Conservation (phyloP, 2,888 invertebrate species). For the Psococerastis gibbosa region DNA sequence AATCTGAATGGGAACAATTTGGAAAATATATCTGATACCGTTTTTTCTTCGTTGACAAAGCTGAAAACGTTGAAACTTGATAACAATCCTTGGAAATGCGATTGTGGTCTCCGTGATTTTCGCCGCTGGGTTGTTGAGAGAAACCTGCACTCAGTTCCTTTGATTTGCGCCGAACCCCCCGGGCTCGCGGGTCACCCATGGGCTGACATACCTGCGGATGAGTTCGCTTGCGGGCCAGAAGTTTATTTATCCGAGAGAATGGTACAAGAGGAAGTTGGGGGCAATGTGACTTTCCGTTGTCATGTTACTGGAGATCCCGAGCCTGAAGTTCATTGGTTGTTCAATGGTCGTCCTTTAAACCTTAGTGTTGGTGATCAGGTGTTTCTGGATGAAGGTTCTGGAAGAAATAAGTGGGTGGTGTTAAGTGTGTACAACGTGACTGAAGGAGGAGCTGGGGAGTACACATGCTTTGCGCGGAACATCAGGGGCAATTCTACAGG, state of each 20-base stretch:
- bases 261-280: slow-evolving; percentile 57
- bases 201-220: slow-evolving; percentile 52
- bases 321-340: slow-evolving; percentile 64
- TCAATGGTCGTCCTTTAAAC: slow-evolving; percentile 47
- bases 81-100: slow-evolving; percentile 80
- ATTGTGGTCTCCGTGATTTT: slow-evolving; percentile 67
- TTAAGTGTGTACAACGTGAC: slow-evolving; percentile 66
- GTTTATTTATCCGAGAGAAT: slow-evolving; percentile 31
- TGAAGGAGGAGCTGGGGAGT: slow-evolving; percentile 64
- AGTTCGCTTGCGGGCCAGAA: slow-evolving; percentile 67
- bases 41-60: slow-evolving; percentile 50
- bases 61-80: slow-evolving; percentile 64
- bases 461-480: slow-evolving; percentile 62
- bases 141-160: slow-evolving; percentile 54
- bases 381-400: slow-evolving; percentile 24
- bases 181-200: slow-evolving; percentile 49
- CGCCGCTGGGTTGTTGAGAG: slow-evolving; percentile 66
- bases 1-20: slow-evolving; percentile 67
- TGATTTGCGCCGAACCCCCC: slow-evolving; percentile 53
- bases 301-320: slow-evolving; percentile 65
- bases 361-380: slow-evolving; percentile 20
- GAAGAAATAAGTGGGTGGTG: slow-evolving; percentile 47
- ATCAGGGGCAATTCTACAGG: slow-evolving; percentile 30
- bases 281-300: slow-evolving; percentile 65
- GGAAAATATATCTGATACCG: slow-evolving; percentile 42